phyloP scores from a whole-genome alignment of 2,888 invertebrate species.

The Plemyria rubiginata region DNA sequence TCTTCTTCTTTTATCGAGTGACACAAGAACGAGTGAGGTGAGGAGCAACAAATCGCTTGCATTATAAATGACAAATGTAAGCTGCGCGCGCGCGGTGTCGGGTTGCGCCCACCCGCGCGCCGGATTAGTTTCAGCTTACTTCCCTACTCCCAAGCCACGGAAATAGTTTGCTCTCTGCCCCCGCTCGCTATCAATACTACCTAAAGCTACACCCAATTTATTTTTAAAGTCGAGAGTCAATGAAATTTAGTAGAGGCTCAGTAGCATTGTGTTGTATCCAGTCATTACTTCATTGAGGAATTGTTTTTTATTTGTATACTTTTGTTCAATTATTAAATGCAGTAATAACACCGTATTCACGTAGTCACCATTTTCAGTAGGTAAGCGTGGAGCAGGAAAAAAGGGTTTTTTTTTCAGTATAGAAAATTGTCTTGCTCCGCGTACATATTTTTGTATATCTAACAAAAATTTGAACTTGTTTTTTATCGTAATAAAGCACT shows the following conservation, averaged over 20 bases:
- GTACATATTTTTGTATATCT: too few species aligned
- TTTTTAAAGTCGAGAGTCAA: constrained; percentile 19
- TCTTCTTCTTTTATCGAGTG: constrained; percentile 5
- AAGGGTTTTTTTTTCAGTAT: too few species aligned
- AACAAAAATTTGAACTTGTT: too few species aligned
- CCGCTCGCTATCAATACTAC: constrained; percentile 67
- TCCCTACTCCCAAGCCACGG: constrained; percentile 65
- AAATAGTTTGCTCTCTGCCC: constrained; percentile 76
- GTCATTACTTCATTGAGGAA: background rate
- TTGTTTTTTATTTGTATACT: too few species aligned
- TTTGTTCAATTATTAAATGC: too few species aligned
- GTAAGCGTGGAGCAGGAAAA: too few species aligned
- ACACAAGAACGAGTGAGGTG: constrained; percentile 52
- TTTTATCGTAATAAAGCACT: too few species aligned
- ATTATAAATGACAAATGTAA: constrained; percentile 85
- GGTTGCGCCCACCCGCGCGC: constrained; percentile 81
- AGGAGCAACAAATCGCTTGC: constrained; percentile 84
- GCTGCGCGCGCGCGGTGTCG: constrained; percentile 77
- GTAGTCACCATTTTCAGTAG: too few species aligned
- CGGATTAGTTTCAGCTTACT: constrained; percentile 82
- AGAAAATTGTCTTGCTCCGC: too few species aligned
- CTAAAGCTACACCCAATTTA: constrained; percentile 37
- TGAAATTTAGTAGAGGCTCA: constrained; percentile 8
- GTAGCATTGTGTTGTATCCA: background rate
- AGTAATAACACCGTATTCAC: too few species aligned